Percentiles rank a stretch among this genome's conserved stretches.
phyloP scores from a whole-genome alignment of 2,797 vertebrate genomes.

The Dromococcyx pavoninus region DNA sequence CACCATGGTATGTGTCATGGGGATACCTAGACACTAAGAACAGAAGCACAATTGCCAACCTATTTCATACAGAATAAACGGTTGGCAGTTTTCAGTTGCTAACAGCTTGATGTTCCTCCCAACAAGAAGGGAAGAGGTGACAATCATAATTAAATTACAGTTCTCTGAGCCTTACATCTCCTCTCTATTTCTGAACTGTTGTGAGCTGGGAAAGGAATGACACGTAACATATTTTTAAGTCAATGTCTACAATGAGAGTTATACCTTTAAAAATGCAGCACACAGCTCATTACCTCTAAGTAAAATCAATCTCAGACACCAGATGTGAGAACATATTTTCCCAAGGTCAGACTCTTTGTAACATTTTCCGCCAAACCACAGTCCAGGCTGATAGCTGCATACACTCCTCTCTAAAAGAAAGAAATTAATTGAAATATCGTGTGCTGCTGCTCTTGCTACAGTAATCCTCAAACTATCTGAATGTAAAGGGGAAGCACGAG shows the following conservation, averaged over 20 bases:
- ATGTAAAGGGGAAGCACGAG: slow-evolving; percentile 15
- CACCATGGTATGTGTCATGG: rapidly evolving
- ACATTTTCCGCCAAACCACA: background rate
- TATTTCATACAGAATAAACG: background rate
- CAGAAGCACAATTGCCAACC: background rate
- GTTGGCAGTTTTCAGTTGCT: background rate
- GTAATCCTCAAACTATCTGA: slow-evolving; percentile 20
- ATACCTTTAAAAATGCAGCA: slow-evolving; percentile 24
- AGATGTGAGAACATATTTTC: background rate
- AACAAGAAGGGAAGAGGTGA: background rate
- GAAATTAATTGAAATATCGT: background rate
- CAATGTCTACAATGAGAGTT: background rate
- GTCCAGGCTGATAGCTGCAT: background rate
- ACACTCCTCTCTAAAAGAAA: background rate
- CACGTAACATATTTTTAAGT: background rate
- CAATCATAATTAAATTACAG: background rate
- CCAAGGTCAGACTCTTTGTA: background rate
- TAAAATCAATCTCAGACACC: background rate
- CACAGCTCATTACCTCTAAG: slow-evolving; percentile 1
- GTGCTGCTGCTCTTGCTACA: background rate
- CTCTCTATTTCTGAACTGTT: background rate
- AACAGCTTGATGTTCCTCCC: background rate
- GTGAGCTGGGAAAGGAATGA: background rate
- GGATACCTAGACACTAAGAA: background rate
- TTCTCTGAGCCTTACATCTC: background rate